Evolutionary conservation across 1,140 invertebrate genomes (phyloP).

Genomic region (Asbolus verrucosus): DNA sequence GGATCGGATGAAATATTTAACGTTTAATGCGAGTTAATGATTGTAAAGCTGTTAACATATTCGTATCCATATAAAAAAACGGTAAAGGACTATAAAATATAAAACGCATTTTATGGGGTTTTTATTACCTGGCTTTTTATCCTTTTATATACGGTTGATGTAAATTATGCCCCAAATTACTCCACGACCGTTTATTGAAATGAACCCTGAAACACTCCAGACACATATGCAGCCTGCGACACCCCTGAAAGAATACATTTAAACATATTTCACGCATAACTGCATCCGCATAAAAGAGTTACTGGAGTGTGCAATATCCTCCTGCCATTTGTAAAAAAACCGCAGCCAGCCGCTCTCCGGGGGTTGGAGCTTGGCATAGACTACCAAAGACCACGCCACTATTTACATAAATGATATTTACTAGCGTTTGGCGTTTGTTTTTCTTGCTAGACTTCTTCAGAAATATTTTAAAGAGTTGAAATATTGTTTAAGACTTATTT

Average conservation of each 20-base stretch:
- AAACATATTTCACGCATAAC: constrained; percentile 52
- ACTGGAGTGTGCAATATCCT: constrained; percentile 49
- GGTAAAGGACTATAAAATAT: constrained; percentile 40
- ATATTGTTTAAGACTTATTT: no score
- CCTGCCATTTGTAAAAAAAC: constrained; percentile 24
- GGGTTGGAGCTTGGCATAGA: constrained; percentile 34
- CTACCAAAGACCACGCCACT: not conserved
- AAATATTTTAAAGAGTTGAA: no score
- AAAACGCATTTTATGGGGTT: constrained; percentile 30
- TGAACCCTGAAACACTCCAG: constrained; percentile 28
- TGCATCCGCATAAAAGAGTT: constrained; percentile 50
- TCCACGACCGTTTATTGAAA: constrained; percentile 38
- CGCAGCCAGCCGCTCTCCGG: not conserved
- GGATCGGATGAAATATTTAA: constrained; percentile 12
- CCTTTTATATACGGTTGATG: constrained; percentile 26
- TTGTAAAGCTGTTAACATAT: constrained; percentile 43
- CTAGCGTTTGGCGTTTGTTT: no score
- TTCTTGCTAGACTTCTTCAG: no score
- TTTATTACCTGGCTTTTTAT: constrained; percentile 43
- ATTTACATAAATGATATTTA: constrained; percentile 27
- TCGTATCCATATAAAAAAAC: not conserved
- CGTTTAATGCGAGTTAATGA: constrained; percentile 35
- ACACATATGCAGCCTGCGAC: not conserved
- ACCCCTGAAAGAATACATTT: constrained; percentile 52
- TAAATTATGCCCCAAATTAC: constrained; percentile 37